Conservation (phyloP, 2,113 vertebrate species). For the Python bivittatus region DNA sequence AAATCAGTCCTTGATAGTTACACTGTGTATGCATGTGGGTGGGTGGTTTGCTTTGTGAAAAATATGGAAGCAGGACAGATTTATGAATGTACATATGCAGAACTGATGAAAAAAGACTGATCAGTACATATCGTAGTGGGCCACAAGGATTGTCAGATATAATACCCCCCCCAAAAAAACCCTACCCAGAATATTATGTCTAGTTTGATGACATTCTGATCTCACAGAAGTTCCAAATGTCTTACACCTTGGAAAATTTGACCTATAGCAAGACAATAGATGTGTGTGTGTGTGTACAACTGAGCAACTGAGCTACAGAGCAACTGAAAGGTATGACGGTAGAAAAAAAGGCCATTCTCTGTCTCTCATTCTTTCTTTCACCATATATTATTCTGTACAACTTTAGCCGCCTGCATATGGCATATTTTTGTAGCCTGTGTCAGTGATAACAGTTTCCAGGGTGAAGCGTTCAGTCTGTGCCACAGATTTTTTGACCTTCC, state of each 20-base stretch:
- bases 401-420: not conserved
- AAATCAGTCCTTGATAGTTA: not conserved
- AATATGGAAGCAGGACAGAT: not conserved
- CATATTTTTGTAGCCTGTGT: conserved; percentile 13
- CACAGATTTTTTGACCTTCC: conserved; percentile 12
- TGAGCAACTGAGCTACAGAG: not conserved
- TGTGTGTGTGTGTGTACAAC: not conserved
- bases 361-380: not conserved
- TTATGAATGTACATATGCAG: not conserved
- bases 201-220: not conserved
- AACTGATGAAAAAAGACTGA: not conserved
- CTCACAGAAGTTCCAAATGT: not conserved
- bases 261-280: not conserved
- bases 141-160: not conserved
- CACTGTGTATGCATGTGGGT: not conserved
- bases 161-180: not conserved
- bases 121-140: not conserved
- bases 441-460: conserved; percentile 22
- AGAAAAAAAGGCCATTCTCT: not conserved
- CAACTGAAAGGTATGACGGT: not conserved
- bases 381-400: not conserved
- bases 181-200: not conserved
- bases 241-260: not conserved
- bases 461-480: conserved; percentile 11
- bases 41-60: not conserved